A percentile compares a stretch with the other conserved stretches of the same genome.
These are phyloP conservation scores for Athripsodes cinereus DNA, from an alignment of 2,888 invertebrate genomes.

Conservation along the genomic window DNA sequence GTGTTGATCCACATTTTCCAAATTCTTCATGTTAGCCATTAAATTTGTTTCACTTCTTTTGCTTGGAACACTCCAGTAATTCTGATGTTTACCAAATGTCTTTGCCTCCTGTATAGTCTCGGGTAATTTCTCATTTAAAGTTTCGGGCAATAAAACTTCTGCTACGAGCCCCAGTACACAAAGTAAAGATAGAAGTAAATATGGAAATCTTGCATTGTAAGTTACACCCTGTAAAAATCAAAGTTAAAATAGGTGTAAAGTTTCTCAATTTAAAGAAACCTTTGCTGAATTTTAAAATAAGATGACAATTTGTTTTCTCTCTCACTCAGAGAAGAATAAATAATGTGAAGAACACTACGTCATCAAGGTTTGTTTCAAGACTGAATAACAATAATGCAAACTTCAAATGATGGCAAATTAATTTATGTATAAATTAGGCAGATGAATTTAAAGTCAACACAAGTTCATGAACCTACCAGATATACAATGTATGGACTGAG, in stretches of 20 bases:
- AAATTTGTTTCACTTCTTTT: slow-evolving; percentile 19
- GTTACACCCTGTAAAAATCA: slow-evolving; percentile 35
- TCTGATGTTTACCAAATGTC: slow-evolving; percentile 44
- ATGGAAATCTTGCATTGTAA: slow-evolving; percentile 41
- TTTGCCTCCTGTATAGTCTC: slow-evolving; percentile 51
- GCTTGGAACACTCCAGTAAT: slow-evolving; percentile 29
- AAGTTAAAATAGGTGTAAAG: no score
- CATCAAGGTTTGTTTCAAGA: neutral
- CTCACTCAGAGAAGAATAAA: no score
- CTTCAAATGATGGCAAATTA: no score
- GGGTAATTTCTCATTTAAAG: slow-evolving; percentile 49
- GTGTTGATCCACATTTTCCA: no score
- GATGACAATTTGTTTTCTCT: no score
- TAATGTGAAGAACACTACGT: no score
- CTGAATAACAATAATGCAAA: no score
- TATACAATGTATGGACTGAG: slow-evolving; percentile 50
- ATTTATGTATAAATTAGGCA: no score
- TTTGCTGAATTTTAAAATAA: neutral
- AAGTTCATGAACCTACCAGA: slow-evolving; percentile 37
- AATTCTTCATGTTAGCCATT: no score
- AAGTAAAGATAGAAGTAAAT: slow-evolving; percentile 33
- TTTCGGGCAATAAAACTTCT: slow-evolving; percentile 50
- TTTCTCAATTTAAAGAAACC: neutral
- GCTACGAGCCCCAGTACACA: slow-evolving; percentile 39
- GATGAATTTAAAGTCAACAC: no score